These are phyloP conservation scores for Syndactyla subalaris DNA, from an alignment of 2,797 vertebrate genomes.

Conservation along the genomic window DNA sequence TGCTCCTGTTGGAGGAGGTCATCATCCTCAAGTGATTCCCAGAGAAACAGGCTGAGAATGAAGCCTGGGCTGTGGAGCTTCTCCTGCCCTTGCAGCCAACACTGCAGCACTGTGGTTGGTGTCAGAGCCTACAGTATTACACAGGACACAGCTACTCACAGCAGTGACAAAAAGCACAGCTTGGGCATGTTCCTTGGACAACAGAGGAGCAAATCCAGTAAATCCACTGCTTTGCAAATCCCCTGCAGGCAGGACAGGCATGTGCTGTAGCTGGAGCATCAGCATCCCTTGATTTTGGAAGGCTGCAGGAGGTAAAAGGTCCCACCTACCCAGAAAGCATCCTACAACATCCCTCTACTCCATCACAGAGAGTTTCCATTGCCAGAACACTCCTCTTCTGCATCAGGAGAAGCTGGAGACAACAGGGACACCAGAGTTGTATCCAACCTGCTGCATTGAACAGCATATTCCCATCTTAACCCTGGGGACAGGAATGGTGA, in stretches of 20 bases:
- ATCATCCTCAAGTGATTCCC: neutral
- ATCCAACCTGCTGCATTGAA: neutral
- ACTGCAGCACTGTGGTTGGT: neutral
- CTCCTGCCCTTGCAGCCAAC: neutral
- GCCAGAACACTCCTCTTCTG: neutral
- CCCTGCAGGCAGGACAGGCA: neutral
- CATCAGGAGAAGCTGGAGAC: neutral
- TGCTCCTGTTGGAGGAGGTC: neutral
- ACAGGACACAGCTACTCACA: neutral
- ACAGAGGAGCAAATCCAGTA: neutral
- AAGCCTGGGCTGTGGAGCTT: neutral
- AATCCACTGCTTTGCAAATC: neutral
- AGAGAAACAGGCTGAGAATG: neutral
- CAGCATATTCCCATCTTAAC: neutral
- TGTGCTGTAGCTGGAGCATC: accelerated
- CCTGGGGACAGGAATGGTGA: accelerated
- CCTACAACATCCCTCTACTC: neutral
- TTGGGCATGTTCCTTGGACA: neutral
- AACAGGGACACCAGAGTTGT: neutral
- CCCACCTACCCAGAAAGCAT: neutral
- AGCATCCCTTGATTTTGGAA: neutral
- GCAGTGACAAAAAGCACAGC: neutral
- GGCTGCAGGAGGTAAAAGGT: neutral
- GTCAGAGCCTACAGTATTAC: neutral
- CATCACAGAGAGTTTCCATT: neutral